Conservation (phyloP, 30 jellyfish, hydroid and myxozoan species). For the Hydra vulgaris region DNA sequence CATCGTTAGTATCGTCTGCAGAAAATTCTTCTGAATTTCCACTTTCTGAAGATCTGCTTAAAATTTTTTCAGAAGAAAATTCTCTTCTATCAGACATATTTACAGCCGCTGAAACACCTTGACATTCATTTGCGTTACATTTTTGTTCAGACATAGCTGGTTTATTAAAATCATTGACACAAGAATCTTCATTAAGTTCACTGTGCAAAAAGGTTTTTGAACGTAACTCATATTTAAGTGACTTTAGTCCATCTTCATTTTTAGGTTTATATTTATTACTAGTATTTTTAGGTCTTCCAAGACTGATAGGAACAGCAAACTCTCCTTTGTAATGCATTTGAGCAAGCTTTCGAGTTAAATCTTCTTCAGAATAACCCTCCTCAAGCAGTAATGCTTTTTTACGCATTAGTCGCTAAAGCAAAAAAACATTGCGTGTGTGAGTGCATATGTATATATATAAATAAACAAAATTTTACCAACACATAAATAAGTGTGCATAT, state of each 20-base stretch:
- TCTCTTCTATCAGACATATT: no score
- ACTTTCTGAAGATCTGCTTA: no score
- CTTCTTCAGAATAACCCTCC: constrained; percentile 12
- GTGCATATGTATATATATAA: no score
- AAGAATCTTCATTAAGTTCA: no score
- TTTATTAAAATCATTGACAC: no score
- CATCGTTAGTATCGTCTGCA: no score
- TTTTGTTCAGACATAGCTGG: no score
- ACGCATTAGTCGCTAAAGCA: constrained; percentile 3
- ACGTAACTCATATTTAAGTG: background rate
- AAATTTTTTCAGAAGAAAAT: no score
- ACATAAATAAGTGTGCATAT: no score
- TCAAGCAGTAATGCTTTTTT: background rate
- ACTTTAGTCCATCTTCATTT: background rate
- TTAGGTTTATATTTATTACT: background rate
- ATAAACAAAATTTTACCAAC: no score
- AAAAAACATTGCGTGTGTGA: background rate
- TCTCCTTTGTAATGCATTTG: constrained; percentile 26
- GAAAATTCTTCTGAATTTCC: no score
- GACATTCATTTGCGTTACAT: background rate
- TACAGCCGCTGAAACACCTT: background rate
- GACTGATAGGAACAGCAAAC: background rate
- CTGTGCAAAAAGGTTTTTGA: no score
- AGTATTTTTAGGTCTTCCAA: background rate
- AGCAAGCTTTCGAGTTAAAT: constrained; percentile 13